Percentiles rank a stretch among this genome's conserved stretches.
These are phyloP conservation scores for Stegostoma tigrinum DNA, from an alignment of 2,113 vertebrate species.

Conservation along the genomic window DNA sequence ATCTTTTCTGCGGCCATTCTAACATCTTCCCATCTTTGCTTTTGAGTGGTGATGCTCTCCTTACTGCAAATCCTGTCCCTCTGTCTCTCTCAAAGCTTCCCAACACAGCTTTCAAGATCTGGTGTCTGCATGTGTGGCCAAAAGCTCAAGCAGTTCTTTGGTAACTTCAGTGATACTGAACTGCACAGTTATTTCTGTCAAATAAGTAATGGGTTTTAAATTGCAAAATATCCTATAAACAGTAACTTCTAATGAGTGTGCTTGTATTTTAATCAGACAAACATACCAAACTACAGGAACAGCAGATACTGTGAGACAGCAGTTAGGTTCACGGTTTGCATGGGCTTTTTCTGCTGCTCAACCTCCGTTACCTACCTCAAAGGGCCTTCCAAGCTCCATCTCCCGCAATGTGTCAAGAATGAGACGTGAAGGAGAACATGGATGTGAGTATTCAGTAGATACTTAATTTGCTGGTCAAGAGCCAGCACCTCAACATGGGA, in stretches of 20 bases:
- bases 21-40: no score
- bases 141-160: background rate
- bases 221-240: background rate
- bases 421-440: constrained; percentile 71
- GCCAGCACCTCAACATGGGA: background rate
- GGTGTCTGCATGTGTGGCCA: background rate
- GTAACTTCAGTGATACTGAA: background rate
- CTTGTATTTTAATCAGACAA: constrained; percentile 54
- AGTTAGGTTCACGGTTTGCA: constrained; percentile 76
- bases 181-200: background rate
- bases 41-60: no score
- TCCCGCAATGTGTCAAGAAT: constrained; percentile 58
- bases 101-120: background rate
- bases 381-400: constrained; percentile 54
- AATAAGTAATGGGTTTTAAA: background rate
- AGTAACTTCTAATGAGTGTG: background rate
- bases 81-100: background rate
- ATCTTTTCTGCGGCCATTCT: no score
- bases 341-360: constrained; percentile 73
- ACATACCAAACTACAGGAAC: constrained; percentile 60
- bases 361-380: constrained; percentile 62
- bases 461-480: background rate
- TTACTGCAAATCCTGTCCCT: no score
- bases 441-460: constrained; percentile 49
- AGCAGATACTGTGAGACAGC: constrained; percentile 64